Evolutionary conservation across 35 echinoderm and acorn worm genomes (phyloP), one percentile per base, ranked within the genome.

Genomic region (Ptychodera flava): DNA sequence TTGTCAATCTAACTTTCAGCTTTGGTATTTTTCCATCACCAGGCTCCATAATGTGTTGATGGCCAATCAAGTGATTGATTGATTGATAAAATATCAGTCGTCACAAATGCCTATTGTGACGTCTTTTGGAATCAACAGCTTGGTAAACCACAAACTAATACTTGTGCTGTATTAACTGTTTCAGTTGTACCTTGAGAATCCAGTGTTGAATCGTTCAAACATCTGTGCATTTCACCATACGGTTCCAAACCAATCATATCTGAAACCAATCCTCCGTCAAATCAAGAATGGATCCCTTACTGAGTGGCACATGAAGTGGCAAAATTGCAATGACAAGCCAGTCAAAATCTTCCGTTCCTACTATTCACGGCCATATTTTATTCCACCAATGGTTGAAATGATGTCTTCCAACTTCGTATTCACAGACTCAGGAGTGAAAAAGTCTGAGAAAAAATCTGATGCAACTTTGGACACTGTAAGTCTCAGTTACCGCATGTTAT

Each of bases 381-480:
- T 90, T 29, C 89, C 89, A 22, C 83, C 83, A 16, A 90, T 90
- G 89, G 89, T 90, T 1, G 80, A 90, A 32, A 37, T 79, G 31
- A 64, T 6, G 22, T 12, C 22, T 6, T 64, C 45, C 22, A 64
- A 64, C 45, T 64, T 6, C 6, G 22, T 64, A 12, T 64, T 64
- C 22, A 22, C 22, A 64, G 6, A 6, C 6, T 64, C 45, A 12
- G 45, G 45, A 64, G 45, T 64, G 22, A 64, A 22, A 64, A 64
- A 64, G 45, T 6, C 6, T 6, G 22, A 64, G 22, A 6, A 64
- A 22, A 6, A 64, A 64, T 6, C 45, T 64, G 45, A 22, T 64
- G 6, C 45, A 64, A 22, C 6, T 22, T 64, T 64, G 6, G 45
- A 12, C 45, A 12, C 45, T 64, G 45, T 64, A 64, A 64, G 45